Conservation (phyloP, 2,888 invertebrate genomes). For the Macroteleia sp. region DNA sequence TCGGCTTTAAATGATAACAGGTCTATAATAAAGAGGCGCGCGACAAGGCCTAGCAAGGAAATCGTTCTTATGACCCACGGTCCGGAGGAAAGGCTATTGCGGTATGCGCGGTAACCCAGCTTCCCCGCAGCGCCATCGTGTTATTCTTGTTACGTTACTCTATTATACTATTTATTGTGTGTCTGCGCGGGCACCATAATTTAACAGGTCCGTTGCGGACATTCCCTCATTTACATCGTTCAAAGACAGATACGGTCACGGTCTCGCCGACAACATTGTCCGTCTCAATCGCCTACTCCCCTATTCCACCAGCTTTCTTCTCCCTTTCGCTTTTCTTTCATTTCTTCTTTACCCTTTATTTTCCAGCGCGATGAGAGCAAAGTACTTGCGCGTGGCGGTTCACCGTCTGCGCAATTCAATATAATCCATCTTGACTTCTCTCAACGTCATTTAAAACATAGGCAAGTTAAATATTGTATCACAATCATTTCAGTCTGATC, state of each 20-base stretch:
- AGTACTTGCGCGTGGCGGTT: slow-evolving; percentile 77
- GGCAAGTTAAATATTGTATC: slow-evolving; percentile 84
- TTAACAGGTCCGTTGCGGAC: slow-evolving; percentile 47
- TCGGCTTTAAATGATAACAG: slow-evolving; percentile 57
- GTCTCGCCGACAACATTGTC: slow-evolving; percentile 24
- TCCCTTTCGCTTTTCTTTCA: slow-evolving; percentile 25
- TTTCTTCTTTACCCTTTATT: background rate
- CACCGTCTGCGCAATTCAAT: slow-evolving; percentile 67
- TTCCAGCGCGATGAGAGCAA: slow-evolving; percentile 47
- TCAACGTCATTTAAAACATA: slow-evolving; percentile 77
- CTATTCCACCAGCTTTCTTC: slow-evolving; percentile 10
- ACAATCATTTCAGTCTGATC: slow-evolving; percentile 84
- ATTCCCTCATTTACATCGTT: slow-evolving; percentile 7
- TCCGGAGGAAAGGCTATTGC: slow-evolving; percentile 48
- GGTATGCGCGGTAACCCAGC: slow-evolving; percentile 13
- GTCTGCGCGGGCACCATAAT: slow-evolving; percentile 44
- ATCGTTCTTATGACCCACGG: background rate
- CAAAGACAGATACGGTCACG: slow-evolving; percentile 10
- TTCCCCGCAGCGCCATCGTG: slow-evolving; percentile 8
- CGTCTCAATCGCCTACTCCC: slow-evolving; percentile 53
- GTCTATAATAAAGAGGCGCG: slow-evolving; percentile 33
- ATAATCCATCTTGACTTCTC: slow-evolving; percentile 66
- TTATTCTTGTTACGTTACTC: background rate
- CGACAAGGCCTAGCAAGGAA: slow-evolving; percentile 6
- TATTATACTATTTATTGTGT: slow-evolving; percentile 15